Base-by-base conservation (phyloP, 2,797 vertebrate species). In the Acestrorhynchus altus region DNA sequence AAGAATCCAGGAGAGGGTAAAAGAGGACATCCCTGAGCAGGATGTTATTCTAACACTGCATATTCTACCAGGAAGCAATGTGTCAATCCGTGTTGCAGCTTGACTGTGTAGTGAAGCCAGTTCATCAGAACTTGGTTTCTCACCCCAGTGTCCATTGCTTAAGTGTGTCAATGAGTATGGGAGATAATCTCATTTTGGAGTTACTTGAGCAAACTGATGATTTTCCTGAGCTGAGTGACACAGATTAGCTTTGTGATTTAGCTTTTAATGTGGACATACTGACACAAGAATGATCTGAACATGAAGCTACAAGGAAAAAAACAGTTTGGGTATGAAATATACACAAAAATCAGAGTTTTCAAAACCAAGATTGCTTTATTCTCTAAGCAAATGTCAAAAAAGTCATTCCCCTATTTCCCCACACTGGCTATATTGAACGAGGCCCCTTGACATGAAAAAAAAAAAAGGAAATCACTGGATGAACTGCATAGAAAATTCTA, bases 1-100 rank as follows among this genome's bases (percentile, higher is more conserved):
- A 59, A 59, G 69, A 83, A 83, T 86, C 44, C 76, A 83, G 51
- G 65, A 83, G 12, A 86, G 56, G 31, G 83, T 80, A 22, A 72
- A 79, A 72, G 44, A 76, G 0, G 59, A 75, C 61, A 74, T 74
- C 61, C 63, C 79, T 78, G 78, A 77, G 3, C 65, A 66, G 69
- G 65, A 78, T 12, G 59, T 83, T 78, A 81, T 70, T 39, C n/a
- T n/a, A n/a, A n/a, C n/a, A n/a, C n/a, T n/a, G n/a, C n/a, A n/a
- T n/a, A n/a, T n/a, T n/a, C n/a, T n/a, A n/a, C n/a, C n/a, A n/a
- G n/a, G n/a, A n/a, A n/a, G n/a, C n/a, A n/a, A n/a, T n/a, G n/a
- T 39, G 83, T 0, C 72, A 85, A 60, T 82, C 70, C 64, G 79
- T 82, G 22, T 79, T 82, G 66, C 65, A 83, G 56, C 64, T 82